Percentiles rank a stretch among this genome's conserved stretches.
Evolutionary conservation across 2,888 invertebrate species (phyloP).

Genomic region (Himalopsyche anomala): DNA sequence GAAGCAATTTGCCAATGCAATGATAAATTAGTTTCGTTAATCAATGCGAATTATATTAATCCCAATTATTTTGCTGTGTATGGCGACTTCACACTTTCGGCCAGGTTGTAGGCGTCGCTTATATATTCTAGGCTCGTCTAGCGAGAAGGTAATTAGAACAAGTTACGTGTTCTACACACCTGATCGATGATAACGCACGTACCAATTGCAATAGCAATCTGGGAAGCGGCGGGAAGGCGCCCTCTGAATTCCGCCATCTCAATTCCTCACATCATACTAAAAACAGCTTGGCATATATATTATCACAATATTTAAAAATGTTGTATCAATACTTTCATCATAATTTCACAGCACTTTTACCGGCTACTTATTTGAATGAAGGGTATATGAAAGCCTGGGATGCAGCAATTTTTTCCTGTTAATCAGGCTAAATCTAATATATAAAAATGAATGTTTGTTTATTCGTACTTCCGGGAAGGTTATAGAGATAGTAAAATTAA

Average conservation of each 20-base stretch:
- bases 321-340: too few relatives aligned
- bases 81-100: slow-evolving; percentile 19
- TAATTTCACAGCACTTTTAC: too few relatives aligned
- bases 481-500: too few relatives aligned
- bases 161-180: slow-evolving; percentile 54
- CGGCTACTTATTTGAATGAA: too few relatives aligned
- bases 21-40: neutral
- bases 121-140: neutral
- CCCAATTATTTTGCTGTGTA: neutral
- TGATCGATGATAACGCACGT: slow-evolving; percentile 60
- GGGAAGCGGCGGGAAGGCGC: slow-evolving; percentile 37
- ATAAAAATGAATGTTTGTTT: too few relatives aligned
- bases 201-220: slow-evolving; percentile 33
- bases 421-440: too few relatives aligned
- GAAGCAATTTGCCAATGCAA: neutral
- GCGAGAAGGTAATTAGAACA: slow-evolving; percentile 57
- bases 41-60: neutral
- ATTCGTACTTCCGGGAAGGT: too few relatives aligned
- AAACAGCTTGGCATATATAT: neutral
- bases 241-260: slow-evolving; percentile 10
- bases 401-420: too few relatives aligned
- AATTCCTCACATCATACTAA: neutral
- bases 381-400: too few relatives aligned
- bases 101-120: slow-evolving; percentile 11
- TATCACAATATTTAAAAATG: too few relatives aligned